Percentiles rank a stretch among this genome's conserved stretches.
Conservation (phyloP, 1,140 invertebrate species). For the Argopecten irradians region DNA sequence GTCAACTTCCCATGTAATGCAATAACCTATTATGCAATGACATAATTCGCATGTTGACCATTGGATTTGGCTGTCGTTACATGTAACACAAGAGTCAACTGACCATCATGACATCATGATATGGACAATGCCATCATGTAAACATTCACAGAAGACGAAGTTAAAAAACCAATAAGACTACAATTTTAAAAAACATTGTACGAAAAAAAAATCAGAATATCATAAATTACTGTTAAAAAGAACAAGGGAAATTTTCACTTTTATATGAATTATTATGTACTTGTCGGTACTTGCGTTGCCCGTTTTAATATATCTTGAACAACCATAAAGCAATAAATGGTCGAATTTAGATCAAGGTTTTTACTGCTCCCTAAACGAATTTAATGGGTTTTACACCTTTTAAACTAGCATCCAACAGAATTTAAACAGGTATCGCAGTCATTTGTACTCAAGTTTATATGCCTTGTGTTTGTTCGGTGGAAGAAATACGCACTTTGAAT, state of each 20-base stretch:
- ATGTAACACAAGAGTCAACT: too few species aligned
- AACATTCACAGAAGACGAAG: too few species aligned
- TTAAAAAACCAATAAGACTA: too few species aligned
- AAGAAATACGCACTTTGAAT: background rate
- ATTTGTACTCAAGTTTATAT: background rate
- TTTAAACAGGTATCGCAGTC: background rate
- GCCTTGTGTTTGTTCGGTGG: background rate
- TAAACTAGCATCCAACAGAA: background rate
- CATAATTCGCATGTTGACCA: too few species aligned
- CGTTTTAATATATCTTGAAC: background rate
- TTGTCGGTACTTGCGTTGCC: background rate
- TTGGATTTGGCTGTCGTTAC: too few species aligned
- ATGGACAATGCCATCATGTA: too few species aligned
- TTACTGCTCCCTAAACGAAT: background rate
- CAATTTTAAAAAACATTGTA: too few species aligned
- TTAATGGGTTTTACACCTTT: background rate
- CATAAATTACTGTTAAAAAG: too few species aligned
- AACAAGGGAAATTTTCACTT: background rate
- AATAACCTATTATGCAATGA: too few species aligned
- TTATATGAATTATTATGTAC: background rate
- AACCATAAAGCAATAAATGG: background rate
- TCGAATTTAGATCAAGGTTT: background rate
- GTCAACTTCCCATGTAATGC: too few species aligned
- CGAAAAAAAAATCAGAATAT: too few species aligned
- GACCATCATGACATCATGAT: too few species aligned